Base-by-base conservation (phyloP, 2,113 vertebrate species). In the Fulica atra region DNA sequence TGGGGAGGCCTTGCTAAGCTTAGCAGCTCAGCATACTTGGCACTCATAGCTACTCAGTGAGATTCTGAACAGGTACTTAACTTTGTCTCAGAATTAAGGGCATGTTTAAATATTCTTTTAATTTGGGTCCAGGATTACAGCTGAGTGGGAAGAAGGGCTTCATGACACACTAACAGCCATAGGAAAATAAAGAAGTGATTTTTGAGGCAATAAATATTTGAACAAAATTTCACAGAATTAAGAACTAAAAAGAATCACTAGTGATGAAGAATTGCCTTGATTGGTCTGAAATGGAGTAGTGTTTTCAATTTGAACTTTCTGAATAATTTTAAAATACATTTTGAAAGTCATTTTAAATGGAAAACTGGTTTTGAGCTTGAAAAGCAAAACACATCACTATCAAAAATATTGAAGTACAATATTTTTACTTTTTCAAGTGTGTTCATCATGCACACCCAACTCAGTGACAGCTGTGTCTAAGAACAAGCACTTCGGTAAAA, bases 191-290 rank as follows among this genome's bases (percentile, higher is more conserved):
- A 86, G 59, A 70, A 69, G 61, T 40, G 26, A 85, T 87, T 92
- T 72, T 76, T 85, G 70, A 89, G 53, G 12, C 3, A 0, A 94
- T 87, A 77, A 95, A 87, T 95, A 92, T 82, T 95, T 74, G 89
- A 93, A 81, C 16, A 89, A 83, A 86, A 85, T 78, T 38, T 85
- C 86, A 76, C n/a, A 79, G 69, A 84, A 89, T 79, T 68, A 79
- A 87, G 66, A 70, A 74, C 31, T 87, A 79, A 72, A 82, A 91
- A 33, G 48, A 72, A 72, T 59, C 61, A 65, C 44, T 92, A 82
- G 9, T 76, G 26, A 38, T 93, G 53, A 82, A 95, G 69, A 93
- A 72, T 16, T 65, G 11, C 69, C 86, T 95, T 92, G 86, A 92
- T 81, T 93, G 68, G 46, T 29, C 83, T 91, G 86, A 84, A 92